Evolutionary conservation across 1,140 invertebrate species (phyloP).

Genomic region (Mizuhopecten yessoensis): DNA sequence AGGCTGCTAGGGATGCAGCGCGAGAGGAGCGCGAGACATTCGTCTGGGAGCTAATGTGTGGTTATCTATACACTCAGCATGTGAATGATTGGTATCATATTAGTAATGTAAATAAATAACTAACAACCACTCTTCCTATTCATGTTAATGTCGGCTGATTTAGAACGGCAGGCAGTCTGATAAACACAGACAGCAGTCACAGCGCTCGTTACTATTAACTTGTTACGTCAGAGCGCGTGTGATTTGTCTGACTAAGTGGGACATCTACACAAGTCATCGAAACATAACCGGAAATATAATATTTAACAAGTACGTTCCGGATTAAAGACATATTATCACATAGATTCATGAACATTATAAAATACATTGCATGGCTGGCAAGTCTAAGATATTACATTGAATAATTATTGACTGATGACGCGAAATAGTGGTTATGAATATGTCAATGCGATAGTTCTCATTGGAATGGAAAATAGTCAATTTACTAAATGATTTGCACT

Average conservation of each 20-base stretch:
- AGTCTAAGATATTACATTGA: too few relatives aligned
- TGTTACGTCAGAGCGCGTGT: conserved; percentile 31
- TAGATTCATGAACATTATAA: too few relatives aligned
- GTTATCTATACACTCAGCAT: conserved; percentile 15
- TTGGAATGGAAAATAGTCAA: too few relatives aligned
- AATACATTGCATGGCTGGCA: too few relatives aligned
- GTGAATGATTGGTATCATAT: conserved; percentile 6
- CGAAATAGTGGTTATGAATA: too few relatives aligned
- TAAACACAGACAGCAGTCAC: background rate
- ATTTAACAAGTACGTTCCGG: too few relatives aligned
- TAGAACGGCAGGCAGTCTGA: background rate
- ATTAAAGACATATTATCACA: too few relatives aligned
- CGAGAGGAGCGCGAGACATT: background rate
- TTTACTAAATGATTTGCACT: too few relatives aligned
- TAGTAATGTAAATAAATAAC: background rate
- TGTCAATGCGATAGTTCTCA: too few relatives aligned
- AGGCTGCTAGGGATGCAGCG: too few relatives aligned
- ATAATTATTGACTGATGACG: too few relatives aligned
- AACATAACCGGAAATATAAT: too few relatives aligned
- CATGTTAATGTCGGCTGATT: background rate
- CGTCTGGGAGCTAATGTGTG: background rate
- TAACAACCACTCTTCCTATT: background rate
- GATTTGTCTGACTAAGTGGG: background rate
- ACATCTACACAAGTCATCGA: background rate
- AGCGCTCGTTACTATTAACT: background rate